Evolutionary conservation across 2,888 invertebrate genomes (phyloP).

Genomic region (Trachelus stipa): DNA sequence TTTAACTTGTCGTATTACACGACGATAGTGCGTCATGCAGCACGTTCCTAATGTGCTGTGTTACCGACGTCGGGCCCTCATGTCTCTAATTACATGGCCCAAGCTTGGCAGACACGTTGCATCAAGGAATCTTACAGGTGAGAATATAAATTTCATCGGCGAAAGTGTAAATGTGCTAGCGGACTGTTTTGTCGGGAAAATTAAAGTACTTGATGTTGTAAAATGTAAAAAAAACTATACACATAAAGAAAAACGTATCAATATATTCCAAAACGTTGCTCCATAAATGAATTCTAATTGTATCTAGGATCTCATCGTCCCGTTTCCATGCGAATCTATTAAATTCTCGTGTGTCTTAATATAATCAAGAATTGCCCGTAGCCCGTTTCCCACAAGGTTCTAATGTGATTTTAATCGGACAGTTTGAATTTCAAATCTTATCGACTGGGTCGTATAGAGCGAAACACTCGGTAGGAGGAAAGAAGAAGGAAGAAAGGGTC

Average conservation of each 20-base stretch:
- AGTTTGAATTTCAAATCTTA: slow-evolving; percentile 62
- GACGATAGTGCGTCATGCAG: neutral
- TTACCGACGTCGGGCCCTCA: slow-evolving; percentile 1
- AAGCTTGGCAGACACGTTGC: neutral
- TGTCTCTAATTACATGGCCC: neutral
- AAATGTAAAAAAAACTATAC: neutral
- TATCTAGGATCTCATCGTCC: neutral
- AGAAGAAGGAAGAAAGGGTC: slow-evolving; percentile 15
- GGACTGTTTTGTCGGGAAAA: neutral
- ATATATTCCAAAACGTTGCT: neutral
- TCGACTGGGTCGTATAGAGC: slow-evolving; percentile 41
- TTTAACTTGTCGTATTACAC: neutral
- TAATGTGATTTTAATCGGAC: slow-evolving; percentile 64
- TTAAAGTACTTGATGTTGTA: neutral
- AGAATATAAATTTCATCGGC: neutral
- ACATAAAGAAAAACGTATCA: neutral
- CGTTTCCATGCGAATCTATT: slow-evolving; percentile 21
- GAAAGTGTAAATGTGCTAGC: neutral
- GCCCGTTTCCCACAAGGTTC: slow-evolving; percentile 42
- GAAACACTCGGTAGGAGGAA: slow-evolving; percentile 12
- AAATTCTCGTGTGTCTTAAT: slow-evolving; percentile 38
- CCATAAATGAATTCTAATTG: neutral
- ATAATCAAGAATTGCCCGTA: neutral
- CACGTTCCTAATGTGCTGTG: neutral
- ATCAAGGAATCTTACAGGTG: neutral